phyloP scores from a whole-genome alignment of 2,113 vertebrate species.

The Andinoacara biseriatus region DNA sequence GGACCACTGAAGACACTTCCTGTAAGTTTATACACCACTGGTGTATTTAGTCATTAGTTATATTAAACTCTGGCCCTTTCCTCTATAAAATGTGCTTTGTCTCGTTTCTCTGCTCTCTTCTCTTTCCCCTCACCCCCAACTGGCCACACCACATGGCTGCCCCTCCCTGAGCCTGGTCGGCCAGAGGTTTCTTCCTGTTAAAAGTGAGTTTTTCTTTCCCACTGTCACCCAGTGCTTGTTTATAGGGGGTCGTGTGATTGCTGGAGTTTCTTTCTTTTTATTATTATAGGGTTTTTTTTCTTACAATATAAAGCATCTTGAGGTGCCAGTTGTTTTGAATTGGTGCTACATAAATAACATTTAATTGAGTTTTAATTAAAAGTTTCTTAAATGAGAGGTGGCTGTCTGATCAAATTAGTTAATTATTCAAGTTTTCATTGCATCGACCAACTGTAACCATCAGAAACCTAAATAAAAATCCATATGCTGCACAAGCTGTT shows the following conservation, averaged over 20 bases:
- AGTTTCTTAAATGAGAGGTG: not conserved
- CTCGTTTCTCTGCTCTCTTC: no score
- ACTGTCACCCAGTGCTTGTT: not conserved
- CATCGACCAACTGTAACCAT: not conserved
- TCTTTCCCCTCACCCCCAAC: no score
- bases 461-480: accelerated
- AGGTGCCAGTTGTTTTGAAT: not conserved
- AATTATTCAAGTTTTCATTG: not conserved
- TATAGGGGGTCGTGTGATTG: not conserved
- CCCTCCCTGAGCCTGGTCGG: accelerated
- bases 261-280: not conserved
- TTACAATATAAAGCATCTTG: accelerated
- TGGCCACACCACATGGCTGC: not conserved
- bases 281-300: not conserved
- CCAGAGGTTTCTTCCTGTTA: not conserved
- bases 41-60: not conserved
- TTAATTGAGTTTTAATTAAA: not conserved
- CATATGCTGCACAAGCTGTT: not conserved
- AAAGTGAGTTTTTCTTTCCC: not conserved
- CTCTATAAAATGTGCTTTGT: not conserved
- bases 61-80: not conserved
- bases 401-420: not conserved
- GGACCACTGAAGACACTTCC: not conserved
- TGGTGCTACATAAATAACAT: not conserved
- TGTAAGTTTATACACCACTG: accelerated